Evolutionary conservation across 1,140 invertebrate species (phyloP), one percentile per base, ranked within the genome.

Genomic region (Brachionus manjavacas): DNA sequence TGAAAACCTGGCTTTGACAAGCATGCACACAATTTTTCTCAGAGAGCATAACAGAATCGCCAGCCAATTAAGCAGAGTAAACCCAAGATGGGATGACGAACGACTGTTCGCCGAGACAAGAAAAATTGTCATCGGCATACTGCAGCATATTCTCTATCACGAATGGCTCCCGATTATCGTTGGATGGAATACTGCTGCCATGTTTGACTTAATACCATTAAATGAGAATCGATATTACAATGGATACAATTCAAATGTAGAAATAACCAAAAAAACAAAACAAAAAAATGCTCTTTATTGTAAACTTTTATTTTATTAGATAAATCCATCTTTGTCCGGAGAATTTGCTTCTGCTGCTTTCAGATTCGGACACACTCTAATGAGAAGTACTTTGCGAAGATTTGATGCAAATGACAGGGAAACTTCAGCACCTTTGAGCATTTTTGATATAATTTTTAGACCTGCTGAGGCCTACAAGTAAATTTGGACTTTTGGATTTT

Each of bases 121-220:
- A 85, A 91, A 95, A 49, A 95, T 98, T 86, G 92, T 94, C 68
- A 94, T 95, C 72, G 96, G 95, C 3, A 92, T 94, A 88, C 93
- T 96, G 66, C 96, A 98, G 88, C 95, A 97, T 86, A 94, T 98
- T 66, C 96, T 95, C 0, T 97, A 93, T 89, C 96, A 96, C 87
- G 95, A 98, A 90, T 98, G 95, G 89, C 89, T 98, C 72, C 96
- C 96, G 16, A 95, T 97, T 87, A 89, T 98, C 81, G 88, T 98
- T n/a, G 96, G 96, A 0, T 88, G 83, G 9, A 85, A 84, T 1
- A 66, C 23, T 41, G 60, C 60, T 16, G 60, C 39, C 14, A 49
- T 84, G 60, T 84, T 84, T 60, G 81, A 84, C 46, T 70, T 84
- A 12, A 28, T 81, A 60, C 79, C 79, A 2, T 16, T 64, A 43